Evolutionary conservation across 2,888 invertebrate species (phyloP).

Genomic region (Rhabditoides inermis): DNA sequence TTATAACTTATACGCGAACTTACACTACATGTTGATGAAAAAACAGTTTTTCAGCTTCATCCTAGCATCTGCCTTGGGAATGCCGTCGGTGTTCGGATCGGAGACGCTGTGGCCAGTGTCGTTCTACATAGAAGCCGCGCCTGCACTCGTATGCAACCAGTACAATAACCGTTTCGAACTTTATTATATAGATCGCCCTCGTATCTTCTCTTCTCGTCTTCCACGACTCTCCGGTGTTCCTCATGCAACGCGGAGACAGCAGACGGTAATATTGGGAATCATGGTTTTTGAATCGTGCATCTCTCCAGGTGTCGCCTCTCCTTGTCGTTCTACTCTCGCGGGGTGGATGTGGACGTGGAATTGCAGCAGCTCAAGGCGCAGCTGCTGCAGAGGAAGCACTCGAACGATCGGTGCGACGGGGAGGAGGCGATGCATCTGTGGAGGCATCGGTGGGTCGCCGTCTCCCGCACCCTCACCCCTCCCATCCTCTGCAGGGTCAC

Average conservation of each 20-base stretch:
- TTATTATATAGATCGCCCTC: slow-evolving; percentile 9
- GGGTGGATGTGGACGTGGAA: no score
- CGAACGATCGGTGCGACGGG: background rate
- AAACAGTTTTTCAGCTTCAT: no score
- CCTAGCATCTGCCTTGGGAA: slow-evolving; percentile 24
- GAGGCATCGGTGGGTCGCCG: background rate
- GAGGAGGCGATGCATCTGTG: no score
- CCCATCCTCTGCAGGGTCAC: background rate
- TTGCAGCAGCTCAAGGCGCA: slow-evolving; percentile 18
- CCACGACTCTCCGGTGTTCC: slow-evolving; percentile 27
- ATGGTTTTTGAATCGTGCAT: no score
- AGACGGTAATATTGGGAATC: no score
- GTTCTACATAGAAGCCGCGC: slow-evolving; percentile 22
- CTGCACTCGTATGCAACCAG: slow-evolving; percentile 15
- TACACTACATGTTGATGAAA: no score
- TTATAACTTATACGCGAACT: no score
- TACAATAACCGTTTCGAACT: background rate
- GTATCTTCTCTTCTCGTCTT: slow-evolving; percentile 10
- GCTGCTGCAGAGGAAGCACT: background rate
- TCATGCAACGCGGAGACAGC: slow-evolving; percentile 18
- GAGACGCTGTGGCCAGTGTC: slow-evolving; percentile 29
- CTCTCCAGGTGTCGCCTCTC: no score
- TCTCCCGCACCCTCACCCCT: background rate
- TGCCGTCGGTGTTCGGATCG: slow-evolving; percentile 33
- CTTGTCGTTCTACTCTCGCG: no score